Conservation (phyloP, 2,113 vertebrate species). For the Cebidichthys violaceus region DNA sequence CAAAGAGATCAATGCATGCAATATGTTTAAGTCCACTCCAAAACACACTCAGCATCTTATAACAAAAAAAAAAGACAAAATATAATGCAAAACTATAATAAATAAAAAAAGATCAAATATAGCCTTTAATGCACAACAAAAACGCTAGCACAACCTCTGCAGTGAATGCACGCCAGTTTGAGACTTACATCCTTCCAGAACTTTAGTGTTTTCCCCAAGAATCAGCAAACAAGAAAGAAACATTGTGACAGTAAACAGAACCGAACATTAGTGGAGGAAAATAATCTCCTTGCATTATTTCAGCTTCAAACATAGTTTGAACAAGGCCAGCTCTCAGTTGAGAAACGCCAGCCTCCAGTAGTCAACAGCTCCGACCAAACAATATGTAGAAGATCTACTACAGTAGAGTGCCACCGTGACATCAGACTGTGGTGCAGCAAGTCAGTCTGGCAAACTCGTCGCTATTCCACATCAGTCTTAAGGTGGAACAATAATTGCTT, state of each 20-base stretch:
- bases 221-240: conserved; percentile 86
- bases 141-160: conserved; percentile 40
- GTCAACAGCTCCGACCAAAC: conserved; percentile 19
- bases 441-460: neutral
- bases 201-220: conserved; percentile 92
- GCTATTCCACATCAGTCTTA: conserved; percentile 11
- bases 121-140: conserved; percentile 31
- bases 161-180: conserved; percentile 50
- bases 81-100: conserved; percentile 2
- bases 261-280: conserved; percentile 85
- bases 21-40: conserved; percentile 72
- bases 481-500: conserved; percentile 2
- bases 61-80: conserved; percentile 53
- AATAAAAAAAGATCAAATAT: conserved; percentile 24
- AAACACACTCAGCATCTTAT: conserved; percentile 55
- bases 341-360: conserved; percentile 8
- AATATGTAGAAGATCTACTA: neutral
- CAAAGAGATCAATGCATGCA: conserved; percentile 77
- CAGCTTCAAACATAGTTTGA: conserved; percentile 14
- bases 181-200: conserved; percentile 98
- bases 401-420: neutral
- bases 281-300: conserved; percentile 64
- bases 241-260: conserved; percentile 87
- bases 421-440: neutral
- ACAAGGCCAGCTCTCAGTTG: neutral